Percentiles rank a stretch among this genome's conserved stretches.
phyloP scores from a whole-genome alignment of 2,113 vertebrate genomes.

The Rissa tridactyla region DNA sequence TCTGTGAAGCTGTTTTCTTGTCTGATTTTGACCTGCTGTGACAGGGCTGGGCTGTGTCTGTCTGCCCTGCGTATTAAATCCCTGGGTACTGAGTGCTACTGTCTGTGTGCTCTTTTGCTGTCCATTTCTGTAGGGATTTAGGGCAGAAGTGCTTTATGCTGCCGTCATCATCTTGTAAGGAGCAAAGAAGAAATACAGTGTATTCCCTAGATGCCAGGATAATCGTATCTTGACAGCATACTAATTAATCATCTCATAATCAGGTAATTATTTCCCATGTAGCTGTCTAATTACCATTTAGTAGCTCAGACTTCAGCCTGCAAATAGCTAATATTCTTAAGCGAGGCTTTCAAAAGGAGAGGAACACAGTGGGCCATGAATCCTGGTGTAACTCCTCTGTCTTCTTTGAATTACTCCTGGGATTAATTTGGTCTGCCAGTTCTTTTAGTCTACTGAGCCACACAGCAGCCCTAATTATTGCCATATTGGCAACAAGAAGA shows the following conservation, averaged over 20 bases:
- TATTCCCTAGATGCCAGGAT: constrained; percentile 35
- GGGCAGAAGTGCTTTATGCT: background rate
- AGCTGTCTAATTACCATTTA: constrained; percentile 44
- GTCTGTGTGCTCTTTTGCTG: background rate
- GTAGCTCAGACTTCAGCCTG: background rate
- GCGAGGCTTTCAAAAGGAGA: background rate
- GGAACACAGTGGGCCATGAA: background rate
- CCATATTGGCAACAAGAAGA: background rate
- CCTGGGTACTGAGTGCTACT: background rate
- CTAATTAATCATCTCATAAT: constrained; percentile 39
- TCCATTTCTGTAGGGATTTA: background rate
- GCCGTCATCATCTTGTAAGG: background rate
- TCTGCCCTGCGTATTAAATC: background rate
- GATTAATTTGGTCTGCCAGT: background rate
- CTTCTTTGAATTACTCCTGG: background rate
- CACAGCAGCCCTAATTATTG: background rate
- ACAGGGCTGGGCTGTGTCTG: background rate
- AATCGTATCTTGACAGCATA: constrained; percentile 11
- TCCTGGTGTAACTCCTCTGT: background rate
- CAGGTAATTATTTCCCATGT: constrained; percentile 45
- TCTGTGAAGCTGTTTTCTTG: background rate
- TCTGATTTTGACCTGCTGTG: background rate
- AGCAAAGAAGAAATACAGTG: background rate
- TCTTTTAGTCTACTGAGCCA: background rate
- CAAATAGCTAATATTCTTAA: constrained; percentile 2